Conservation (phyloP, 2,113 vertebrate genomes). For the Malurus cyaneus region DNA sequence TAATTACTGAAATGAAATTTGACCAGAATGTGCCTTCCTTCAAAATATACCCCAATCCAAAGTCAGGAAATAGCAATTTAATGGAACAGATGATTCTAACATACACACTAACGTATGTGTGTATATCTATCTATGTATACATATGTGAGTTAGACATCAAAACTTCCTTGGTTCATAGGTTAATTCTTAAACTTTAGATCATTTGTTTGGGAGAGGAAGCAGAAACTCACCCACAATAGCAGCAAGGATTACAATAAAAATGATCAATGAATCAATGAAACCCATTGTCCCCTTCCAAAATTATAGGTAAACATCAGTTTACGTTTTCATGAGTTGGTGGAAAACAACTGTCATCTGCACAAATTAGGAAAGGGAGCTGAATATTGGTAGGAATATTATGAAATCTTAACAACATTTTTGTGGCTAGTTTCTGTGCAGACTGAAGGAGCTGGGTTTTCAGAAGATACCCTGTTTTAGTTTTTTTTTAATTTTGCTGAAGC, state of each 20-base stretch:
- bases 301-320: neutral
- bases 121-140: neutral
- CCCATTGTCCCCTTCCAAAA: neutral
- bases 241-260: neutral
- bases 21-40: neutral
- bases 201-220: neutral
- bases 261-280: neutral
- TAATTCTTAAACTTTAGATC: neutral
- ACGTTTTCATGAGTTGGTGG: neutral
- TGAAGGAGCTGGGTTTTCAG: neutral
- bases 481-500: neutral
- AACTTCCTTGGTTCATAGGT: neutral
- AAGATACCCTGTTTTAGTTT: neutral
- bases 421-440: neutral
- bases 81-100: neutral
- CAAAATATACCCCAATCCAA: neutral
- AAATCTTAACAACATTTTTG: neutral
- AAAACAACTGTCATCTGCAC: neutral
- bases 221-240: neutral
- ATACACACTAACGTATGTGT: neutral
- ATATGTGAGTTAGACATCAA: neutral
- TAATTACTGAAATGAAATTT: neutral
- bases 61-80: neutral
- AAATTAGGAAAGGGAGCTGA: neutral
- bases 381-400: neutral